Evolutionary conservation across 2,888 invertebrate genomes (phyloP).

Genomic region (Diploptera punctata): DNA sequence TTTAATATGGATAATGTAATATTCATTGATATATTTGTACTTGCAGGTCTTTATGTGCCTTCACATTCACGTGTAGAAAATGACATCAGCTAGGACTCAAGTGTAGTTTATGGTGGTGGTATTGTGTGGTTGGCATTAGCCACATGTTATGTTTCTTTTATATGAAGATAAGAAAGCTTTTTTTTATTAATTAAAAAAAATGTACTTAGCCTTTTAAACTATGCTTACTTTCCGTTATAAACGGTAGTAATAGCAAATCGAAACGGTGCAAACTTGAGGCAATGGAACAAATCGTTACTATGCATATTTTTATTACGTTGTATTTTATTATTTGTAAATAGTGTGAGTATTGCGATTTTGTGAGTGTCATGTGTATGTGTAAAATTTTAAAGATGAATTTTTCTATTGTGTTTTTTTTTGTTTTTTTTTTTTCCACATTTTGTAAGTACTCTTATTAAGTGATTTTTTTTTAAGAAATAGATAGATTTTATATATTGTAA

Average conservation of each 20-base stretch:
- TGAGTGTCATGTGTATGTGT: slow-evolving; percentile 29
- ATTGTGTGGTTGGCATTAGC: slow-evolving; percentile 23
- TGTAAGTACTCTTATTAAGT: slow-evolving; percentile 37
- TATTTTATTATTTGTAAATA: slow-evolving; percentile 39
- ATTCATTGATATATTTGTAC: slow-evolving; percentile 1
- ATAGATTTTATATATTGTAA: slow-evolving; percentile 37
- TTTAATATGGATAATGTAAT: too few species aligned
- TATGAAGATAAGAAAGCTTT: slow-evolving; percentile 13
- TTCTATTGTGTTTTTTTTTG: too few species aligned
- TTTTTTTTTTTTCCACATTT: slow-evolving; percentile 39
- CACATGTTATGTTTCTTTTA: slow-evolving; percentile 28
- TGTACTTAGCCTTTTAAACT: slow-evolving; percentile 31
- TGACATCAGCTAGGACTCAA: slow-evolving; percentile 25
- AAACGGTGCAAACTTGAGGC: slow-evolving; percentile 31
- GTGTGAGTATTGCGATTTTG: slow-evolving; percentile 23
- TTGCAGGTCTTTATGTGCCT: slow-evolving; percentile 35
- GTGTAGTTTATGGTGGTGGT: slow-evolving; percentile 37
- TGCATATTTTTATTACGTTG: slow-evolving; percentile 37
- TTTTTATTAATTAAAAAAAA: slow-evolving; percentile 23
- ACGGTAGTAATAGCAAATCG: slow-evolving; percentile 17
- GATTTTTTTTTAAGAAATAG: slow-evolving; percentile 32
- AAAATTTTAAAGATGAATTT: slow-evolving; percentile 22
- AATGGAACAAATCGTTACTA: slow-evolving; percentile 28
- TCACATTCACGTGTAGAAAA: slow-evolving; percentile 27
- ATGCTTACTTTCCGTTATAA: slow-evolving; percentile 2